Evolutionary conservation across 2,888 invertebrate species (phyloP).

Genomic region (Scotopteryx bipunctaria): DNA sequence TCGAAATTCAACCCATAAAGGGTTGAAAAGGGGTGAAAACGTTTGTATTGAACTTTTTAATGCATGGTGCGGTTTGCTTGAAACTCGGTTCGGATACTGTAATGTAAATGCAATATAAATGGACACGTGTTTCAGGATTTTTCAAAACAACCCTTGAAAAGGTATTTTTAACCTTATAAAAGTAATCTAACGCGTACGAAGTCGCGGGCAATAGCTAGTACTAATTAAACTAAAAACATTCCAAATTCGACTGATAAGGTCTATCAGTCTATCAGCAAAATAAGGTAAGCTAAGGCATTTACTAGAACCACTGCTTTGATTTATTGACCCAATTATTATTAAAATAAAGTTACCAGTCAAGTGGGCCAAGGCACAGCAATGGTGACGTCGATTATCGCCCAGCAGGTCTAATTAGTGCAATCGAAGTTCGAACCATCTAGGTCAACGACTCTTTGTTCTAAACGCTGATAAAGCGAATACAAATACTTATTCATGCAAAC

Average conservation of each 20-base stretch:
- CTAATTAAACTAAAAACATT: too few species aligned
- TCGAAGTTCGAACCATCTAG: conserved; percentile 53
- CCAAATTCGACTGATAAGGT: conserved; percentile 12
- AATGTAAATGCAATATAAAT: too few species aligned
- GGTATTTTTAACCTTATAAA: too few species aligned
- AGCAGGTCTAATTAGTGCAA: conserved; percentile 61
- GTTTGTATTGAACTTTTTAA: too few species aligned
- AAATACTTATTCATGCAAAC: conserved; percentile 37
- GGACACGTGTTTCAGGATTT: too few species aligned
- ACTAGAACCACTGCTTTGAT: conserved; percentile 10
- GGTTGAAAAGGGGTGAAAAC: too few species aligned
- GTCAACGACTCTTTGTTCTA: conserved; percentile 74
- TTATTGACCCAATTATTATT: conserved; percentile 50
- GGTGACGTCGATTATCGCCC: conserved; percentile 60
- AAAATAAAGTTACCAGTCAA: conserved; percentile 49
- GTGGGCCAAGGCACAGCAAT: conserved; percentile 64
- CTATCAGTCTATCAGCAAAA: conserved; percentile 13
- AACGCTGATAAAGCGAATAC: conserved; percentile 52
- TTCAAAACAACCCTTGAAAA: too few species aligned
- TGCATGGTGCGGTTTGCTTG: too few species aligned
- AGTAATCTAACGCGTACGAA: too few species aligned
- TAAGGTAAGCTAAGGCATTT: conserved; percentile 27
- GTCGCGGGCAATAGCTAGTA: too few species aligned
- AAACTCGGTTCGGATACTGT: too few species aligned
- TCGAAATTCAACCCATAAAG: too few species aligned